Conservation (phyloP, 2,888 invertebrate species). For the Trisateles emortualis region DNA sequence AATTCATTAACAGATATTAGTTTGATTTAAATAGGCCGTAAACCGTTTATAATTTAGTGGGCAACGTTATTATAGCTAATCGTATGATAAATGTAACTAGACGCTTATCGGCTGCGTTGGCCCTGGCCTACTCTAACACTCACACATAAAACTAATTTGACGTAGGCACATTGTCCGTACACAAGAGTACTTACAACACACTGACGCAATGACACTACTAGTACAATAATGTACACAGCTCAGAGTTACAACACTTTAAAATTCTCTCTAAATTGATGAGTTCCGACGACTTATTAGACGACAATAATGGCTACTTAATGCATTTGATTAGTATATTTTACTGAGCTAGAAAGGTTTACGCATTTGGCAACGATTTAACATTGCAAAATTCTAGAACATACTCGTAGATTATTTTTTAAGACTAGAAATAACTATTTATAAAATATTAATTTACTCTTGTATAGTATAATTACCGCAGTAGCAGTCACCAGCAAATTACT, state of each 20-base stretch:
- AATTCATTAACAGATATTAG: not conserved
- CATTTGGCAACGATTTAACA: not conserved
- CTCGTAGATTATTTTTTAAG: not conserved
- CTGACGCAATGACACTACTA: no score
- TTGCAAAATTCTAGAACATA: not conserved
- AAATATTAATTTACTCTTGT: not conserved
- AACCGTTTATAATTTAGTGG: conserved; percentile 24
- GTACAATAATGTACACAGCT: not conserved
- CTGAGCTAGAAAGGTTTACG: not conserved
- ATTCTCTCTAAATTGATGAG: not conserved
- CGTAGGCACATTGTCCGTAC: conserved; percentile 16
- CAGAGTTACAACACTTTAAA: not conserved
- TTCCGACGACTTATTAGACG: not conserved
- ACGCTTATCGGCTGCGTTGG: conserved; percentile 37
- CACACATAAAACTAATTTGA: conserved; percentile 32
- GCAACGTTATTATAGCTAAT: conserved; percentile 24
- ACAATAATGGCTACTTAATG: not conserved
- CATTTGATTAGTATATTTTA: not conserved
- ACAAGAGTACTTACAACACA: conserved; percentile 7
- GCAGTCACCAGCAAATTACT: not conserved
- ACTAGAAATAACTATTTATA: not conserved
- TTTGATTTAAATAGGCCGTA: not conserved
- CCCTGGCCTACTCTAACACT: conserved; percentile 44
- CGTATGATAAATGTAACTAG: conserved; percentile 40
- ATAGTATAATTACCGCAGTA: not conserved